Evolutionary conservation across 2,113 vertebrate species (phyloP), one percentile per base, ranked within the genome.

Genomic region (Tyrannus savana): DNA sequence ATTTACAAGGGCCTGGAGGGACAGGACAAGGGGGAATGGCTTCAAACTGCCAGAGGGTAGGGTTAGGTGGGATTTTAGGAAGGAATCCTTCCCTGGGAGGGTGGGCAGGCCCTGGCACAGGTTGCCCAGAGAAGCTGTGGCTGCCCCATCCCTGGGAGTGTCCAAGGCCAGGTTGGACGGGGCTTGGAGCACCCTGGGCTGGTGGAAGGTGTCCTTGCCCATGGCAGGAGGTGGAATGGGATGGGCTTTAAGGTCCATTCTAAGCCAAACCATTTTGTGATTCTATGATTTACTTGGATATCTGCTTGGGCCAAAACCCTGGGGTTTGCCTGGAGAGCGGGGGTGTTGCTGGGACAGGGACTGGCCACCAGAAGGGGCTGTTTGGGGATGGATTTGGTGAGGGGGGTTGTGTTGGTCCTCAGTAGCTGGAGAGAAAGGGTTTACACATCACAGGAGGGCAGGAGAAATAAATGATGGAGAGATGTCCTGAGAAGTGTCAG

Each of bases 31-130:
- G 66, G n/a, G 28, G 41, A 7, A 46, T 5, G 53, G 52, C 18
- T 37, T 2, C 68, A 21, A 17, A 28, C 42, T 44, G 76, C 15
- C 30, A 7, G 39, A 39, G 69, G 19, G 18, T 31, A 58, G 85
- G 41, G 27, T 0, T 8, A 3, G 28, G 4, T 53, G 56, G 75
- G 68, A 19, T 2, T 0, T 0, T 19, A 33, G 37, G 27, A 3
- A 22, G 33, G 12, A 33, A 39, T 50, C 9, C 3, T 5, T 13
- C 8, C 18, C 59, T 66, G 37, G 0, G 12, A 64, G 25, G 28
- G 41, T 4, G 13, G 2, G 5, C 25, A 21, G 35, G 23, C 28
- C 47, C 7, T 63, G 60, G 60, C 60, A 41, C 37, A 62, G 59
- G 59, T 3, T 62, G 59, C 37, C 59, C 59, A 62, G 59, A 41